Percentiles rank a stretch among this genome's conserved stretches.
These are phyloP conservation scores for Odontomyia ornata DNA, from an alignment of 2,888 invertebrate genomes.

Conservation along the genomic window DNA sequence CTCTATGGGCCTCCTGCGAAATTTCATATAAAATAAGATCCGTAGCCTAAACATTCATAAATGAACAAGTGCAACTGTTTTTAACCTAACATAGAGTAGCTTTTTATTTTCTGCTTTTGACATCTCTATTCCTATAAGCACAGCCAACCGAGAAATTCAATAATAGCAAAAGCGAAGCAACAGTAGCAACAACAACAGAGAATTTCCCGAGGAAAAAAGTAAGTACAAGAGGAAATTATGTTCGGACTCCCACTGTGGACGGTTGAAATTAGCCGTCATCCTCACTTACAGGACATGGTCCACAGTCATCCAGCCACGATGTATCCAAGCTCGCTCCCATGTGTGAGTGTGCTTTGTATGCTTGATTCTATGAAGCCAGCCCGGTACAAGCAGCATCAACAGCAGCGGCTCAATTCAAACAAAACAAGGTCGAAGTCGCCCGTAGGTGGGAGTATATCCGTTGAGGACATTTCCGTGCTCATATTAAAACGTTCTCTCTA, in stretches of 20 bases:
- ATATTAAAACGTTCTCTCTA: constrained; percentile 32
- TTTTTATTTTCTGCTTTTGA: constrained; percentile 48
- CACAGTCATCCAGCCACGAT: not conserved
- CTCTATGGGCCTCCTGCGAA: too few species aligned
- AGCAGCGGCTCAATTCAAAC: constrained; percentile 16
- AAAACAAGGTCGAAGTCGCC: constrained; percentile 22
- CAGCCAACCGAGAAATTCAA: constrained; percentile 37
- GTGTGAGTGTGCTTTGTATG: not conserved
- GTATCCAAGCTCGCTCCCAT: not conserved
- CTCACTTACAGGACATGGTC: constrained; percentile 11
- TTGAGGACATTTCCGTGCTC: constrained; percentile 28
- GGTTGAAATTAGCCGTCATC: constrained; percentile 25
- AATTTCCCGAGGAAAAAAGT: constrained; percentile 21
- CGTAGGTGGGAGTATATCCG: constrained; percentile 30
- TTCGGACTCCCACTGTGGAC: constrained; percentile 33
- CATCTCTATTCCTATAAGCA: constrained; percentile 45
- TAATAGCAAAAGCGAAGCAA: constrained; percentile 38
- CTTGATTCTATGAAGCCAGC: too few species aligned
- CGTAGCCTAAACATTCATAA: too few species aligned
- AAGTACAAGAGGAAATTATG: constrained; percentile 28
- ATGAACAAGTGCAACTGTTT: too few species aligned
- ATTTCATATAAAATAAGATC: too few species aligned
- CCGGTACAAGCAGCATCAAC: not conserved
- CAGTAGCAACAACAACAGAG: constrained; percentile 6
- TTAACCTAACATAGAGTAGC: too few species aligned